These are phyloP conservation scores for Dendrocopos noguchii DNA, from an alignment of 2,113 vertebrate species.

Conservation along the genomic window DNA sequence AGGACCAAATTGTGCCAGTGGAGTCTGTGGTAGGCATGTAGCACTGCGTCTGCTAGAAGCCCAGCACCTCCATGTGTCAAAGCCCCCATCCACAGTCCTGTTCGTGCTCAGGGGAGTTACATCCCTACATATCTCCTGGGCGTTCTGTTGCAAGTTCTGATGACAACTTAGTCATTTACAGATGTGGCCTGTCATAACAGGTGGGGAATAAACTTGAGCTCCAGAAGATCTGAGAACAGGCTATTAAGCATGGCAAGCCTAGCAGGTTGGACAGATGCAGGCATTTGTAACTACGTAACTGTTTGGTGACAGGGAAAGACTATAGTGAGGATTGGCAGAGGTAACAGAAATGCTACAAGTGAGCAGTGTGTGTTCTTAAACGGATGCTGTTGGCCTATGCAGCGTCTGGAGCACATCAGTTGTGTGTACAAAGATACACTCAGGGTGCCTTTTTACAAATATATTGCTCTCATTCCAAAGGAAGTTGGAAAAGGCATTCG, in stretches of 20 bases:
- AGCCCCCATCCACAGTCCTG: too few species aligned
- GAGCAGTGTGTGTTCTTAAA: not conserved
- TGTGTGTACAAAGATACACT: not conserved
- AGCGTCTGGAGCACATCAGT: not conserved
- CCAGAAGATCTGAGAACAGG: not conserved
- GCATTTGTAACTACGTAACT: not conserved
- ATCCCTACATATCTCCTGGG: not conserved
- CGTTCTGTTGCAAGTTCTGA: not conserved
- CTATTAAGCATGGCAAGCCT: not conserved
- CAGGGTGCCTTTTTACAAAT: not conserved
- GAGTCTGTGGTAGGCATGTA: accelerated
- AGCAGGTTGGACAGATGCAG: not conserved
- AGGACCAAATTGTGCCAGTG: not conserved
- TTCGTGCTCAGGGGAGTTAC: accelerated
- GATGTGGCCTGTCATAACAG: accelerated
- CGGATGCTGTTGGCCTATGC: not conserved
- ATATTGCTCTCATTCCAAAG: not conserved
- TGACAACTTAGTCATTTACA: not conserved
- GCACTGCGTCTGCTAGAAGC: not conserved
- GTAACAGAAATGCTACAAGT: not conserved
- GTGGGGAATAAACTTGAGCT: not conserved
- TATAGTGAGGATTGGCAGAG: not conserved
- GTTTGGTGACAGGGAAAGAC: not conserved
- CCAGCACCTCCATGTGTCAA: accelerated
- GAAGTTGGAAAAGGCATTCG: not conserved